Percentiles rank a stretch among this genome's conserved stretches.
phyloP scores from a whole-genome alignment of 2,888 invertebrate species.

The Chromoteleia sp. region DNA sequence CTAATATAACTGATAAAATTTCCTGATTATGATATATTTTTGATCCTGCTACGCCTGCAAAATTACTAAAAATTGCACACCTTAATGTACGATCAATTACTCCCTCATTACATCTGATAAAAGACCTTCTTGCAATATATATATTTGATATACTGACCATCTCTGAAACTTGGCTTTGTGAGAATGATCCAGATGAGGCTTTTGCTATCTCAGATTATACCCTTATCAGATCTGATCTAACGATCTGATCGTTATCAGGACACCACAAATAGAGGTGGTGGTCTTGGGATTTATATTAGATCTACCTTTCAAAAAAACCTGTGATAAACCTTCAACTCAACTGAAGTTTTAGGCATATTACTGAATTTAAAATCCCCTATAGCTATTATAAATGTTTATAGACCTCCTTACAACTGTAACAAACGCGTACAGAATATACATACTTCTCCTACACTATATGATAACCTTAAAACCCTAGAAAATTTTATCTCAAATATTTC shows the following conservation, averaged over 20 bases:
- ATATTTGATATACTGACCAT: not conserved
- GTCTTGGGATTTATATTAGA: conserved; percentile 11
- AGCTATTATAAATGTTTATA: conserved; percentile 9
- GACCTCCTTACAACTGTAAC: not conserved
- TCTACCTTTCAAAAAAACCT: too few species aligned
- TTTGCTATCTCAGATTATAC: not conserved
- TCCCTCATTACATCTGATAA: not conserved
- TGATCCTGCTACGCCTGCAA: too few species aligned
- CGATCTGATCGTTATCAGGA: too few species aligned
- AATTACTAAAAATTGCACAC: conserved; percentile 2
- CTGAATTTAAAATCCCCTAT: not conserved
- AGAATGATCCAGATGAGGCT: not conserved
- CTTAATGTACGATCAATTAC: not conserved
- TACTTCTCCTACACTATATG: not conserved
- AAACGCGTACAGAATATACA: not conserved
- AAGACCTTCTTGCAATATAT: not conserved
- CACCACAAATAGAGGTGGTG: too few species aligned
- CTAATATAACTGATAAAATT: too few species aligned
- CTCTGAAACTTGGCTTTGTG: not conserved
- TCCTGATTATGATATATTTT: too few species aligned
- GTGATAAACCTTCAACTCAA: too few species aligned
- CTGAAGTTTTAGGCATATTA: conserved; percentile 4
- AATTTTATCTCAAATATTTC: conserved; percentile 8
- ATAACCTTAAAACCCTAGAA: conserved; percentile 15
- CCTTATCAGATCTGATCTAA: not conserved